Evolutionary conservation across 2,113 vertebrate genomes (phyloP), one percentile per base, ranked within the genome.

Genomic region (Sterrhoptilus dennistouni): DNA sequence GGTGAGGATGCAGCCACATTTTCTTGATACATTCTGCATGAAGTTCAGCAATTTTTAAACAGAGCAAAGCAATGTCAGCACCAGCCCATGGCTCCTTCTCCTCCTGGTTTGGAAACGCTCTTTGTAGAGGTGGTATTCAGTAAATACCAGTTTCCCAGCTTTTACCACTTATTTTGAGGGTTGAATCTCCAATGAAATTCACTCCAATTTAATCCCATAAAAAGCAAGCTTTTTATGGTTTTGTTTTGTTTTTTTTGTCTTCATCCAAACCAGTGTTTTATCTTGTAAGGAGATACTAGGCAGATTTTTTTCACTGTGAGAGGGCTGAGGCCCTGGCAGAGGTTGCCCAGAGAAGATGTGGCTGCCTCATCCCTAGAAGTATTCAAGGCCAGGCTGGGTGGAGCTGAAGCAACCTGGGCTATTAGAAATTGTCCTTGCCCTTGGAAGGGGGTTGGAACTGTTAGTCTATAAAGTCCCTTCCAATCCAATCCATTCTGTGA

Each of bases 11-110:
- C 0, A 20, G 20, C 47, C 16, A 3, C 4, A 0, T 4, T 20
- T 6, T 21, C 21, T 61, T 1, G 0, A 20, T 56, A 23, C 4
- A 56, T 6, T 6, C 2, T 6, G 25, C 9, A 20, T 7, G 14
- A n/a, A 14, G 7, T 25, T 12, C n/a, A 53, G 25, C 23, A 56
- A 20, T 8, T 75, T 68, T 52, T 17, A 76, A 18, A 61, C 8
- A 5, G 11, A 60, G 2, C 6, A 87, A 66, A 87, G 24, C 7
- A 45, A 7, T 33, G 49, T 38, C n/a, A 53, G 16, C 72, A 9
- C 16, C 31, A 75, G 3, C 4, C 5, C 19, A 9, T 18, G n/a
- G 14, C 8, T 92, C 12, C 15, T 57, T 31, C 21, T 66, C 35
- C 14, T 68, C 6, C 27, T 66, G 15, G 21, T 60, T 92, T 56